Percentiles rank a stretch among this genome's conserved stretches.
phyloP scores from a whole-genome alignment of 2,113 vertebrate species.

The Brachionichthys hirsutus region DNA sequence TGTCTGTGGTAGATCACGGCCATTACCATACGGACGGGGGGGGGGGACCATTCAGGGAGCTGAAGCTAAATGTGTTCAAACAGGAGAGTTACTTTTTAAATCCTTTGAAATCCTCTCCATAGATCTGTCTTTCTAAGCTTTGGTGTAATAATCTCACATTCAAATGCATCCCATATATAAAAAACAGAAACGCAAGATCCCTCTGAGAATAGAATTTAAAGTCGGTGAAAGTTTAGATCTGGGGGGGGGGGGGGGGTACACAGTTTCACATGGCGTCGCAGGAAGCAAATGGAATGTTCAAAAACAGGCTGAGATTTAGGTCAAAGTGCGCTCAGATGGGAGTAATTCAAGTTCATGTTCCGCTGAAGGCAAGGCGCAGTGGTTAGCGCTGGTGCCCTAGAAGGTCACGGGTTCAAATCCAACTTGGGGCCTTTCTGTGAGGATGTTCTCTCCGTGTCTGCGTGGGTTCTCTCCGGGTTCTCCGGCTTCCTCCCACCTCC shows the following conservation, averaged over 20 bases:
- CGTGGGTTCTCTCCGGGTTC: too few species aligned
- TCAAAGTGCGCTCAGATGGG: background rate
- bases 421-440: too few species aligned
- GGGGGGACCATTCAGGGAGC: constrained; percentile 26
- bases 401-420: too few species aligned
- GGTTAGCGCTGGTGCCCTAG: constrained; percentile 37
- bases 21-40: constrained; percentile 32
- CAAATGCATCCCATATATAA: constrained; percentile 29
- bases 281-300: too few species aligned
- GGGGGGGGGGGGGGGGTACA: background rate
- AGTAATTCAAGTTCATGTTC: constrained; percentile 2
- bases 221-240: constrained; percentile 7
- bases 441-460: too few species aligned
- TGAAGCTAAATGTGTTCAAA: constrained; percentile 64
- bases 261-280: background rate
- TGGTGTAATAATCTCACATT: constrained; percentile 60
- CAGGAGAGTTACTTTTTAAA: constrained; percentile 32
- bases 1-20: constrained; percentile 60
- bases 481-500: too few species aligned
- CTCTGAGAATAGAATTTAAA: constrained; percentile 23
- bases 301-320: background rate
- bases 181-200: constrained; percentile 16
- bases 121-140: constrained; percentile 48
- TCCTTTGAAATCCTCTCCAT: constrained; percentile 26
- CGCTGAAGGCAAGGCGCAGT: constrained; percentile 13